Conservation (phyloP, 2,113 vertebrate genomes). For the Psittacula cyanocephala region DNA sequence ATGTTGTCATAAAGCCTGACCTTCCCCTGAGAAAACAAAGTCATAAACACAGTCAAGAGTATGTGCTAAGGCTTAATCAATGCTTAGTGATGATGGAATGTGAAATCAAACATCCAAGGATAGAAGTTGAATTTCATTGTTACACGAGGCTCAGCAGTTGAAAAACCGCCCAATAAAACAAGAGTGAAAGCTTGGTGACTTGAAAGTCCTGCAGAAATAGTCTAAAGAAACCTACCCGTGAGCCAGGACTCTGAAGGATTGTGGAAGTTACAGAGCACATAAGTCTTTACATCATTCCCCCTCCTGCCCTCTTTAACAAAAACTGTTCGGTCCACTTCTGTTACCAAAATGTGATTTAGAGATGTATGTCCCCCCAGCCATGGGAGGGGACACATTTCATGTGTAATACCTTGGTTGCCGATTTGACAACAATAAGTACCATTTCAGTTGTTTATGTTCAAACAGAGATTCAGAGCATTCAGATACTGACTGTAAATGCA, state of each 20-base stretch:
- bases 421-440: neutral
- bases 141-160: constrained; percentile 45
- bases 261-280: neutral
- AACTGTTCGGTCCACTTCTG: neutral
- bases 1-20: constrained; percentile 56
- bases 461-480: neutral
- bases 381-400: fast-evolving
- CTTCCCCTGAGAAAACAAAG: constrained; percentile 61
- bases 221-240: neutral
- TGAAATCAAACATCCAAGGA: constrained; percentile 66
- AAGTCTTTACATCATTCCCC: neutral
- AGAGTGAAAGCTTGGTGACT: constrained; percentile 52
- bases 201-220: constrained; percentile 50
- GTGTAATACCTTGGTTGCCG: neutral
- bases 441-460: neutral
- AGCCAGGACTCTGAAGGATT: neutral
- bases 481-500: neutral
- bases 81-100: constrained; percentile 57
- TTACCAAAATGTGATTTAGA: neutral
- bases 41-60: constrained; percentile 12
- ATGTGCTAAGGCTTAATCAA: constrained; percentile 63
- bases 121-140: constrained; percentile 64
- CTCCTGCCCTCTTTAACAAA: neutral
- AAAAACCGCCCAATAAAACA: constrained; percentile 67
- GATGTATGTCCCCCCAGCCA: neutral